Evolutionary conservation across 2,797 vertebrate genomes (phyloP).

Genomic region (Rachycentron canadum): DNA sequence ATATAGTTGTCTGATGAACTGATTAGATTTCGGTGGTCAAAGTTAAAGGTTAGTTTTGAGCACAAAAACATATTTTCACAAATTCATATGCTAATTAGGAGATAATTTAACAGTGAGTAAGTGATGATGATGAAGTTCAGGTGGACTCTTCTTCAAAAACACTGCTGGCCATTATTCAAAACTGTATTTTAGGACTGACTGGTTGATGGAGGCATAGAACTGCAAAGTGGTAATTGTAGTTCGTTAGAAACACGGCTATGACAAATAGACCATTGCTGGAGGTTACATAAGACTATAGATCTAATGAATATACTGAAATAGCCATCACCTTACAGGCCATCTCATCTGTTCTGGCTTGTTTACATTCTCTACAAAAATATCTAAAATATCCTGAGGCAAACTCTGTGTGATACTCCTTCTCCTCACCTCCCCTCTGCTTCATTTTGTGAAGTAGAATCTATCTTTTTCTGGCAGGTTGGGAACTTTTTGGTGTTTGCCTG

Average conservation of each 20-base stretch:
- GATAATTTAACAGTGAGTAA: no score
- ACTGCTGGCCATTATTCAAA: no score
- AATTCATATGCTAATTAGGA: no score
- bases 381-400: slow-evolving; percentile 54
- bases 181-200: no score
- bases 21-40: no score
- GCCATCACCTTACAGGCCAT: slow-evolving; percentile 1
- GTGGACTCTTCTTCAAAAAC: no score
- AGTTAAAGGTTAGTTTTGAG: no score
- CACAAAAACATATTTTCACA: no score
- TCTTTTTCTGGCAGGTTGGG: slow-evolving; percentile 74
- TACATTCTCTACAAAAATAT: slow-evolving; percentile 33
- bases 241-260: background rate
- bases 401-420: slow-evolving; percentile 20
- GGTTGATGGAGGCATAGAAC: no score
- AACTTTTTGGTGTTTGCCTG: slow-evolving; percentile 78
- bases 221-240: no score
- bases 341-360: slow-evolving; percentile 42
- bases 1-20: no score
- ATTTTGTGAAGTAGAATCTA: slow-evolving; percentile 68
- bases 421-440: slow-evolving; percentile 30
- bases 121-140: no score
- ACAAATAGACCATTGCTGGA: background rate
- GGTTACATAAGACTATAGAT: slow-evolving; percentile 19
- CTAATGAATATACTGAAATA: slow-evolving; percentile 27